Evolutionary conservation across 2,113 vertebrate genomes (phyloP).

Genomic region (Uria lomvia): DNA sequence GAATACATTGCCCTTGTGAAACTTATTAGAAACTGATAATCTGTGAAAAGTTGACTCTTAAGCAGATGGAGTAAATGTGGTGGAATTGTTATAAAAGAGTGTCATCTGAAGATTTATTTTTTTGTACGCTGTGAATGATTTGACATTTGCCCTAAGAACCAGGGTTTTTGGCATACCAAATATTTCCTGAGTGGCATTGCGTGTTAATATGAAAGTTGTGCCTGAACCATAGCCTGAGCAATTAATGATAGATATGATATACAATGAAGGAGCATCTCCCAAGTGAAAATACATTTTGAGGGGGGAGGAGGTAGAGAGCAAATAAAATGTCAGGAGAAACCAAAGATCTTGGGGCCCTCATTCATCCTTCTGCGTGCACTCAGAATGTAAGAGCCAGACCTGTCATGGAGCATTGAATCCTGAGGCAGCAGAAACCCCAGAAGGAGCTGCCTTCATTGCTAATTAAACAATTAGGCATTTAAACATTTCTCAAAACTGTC

Average conservation of each 20-base stretch:
- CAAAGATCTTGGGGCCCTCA: background rate
- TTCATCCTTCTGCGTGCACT: background rate
- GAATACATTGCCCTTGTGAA: background rate
- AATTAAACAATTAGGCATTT: slow-evolving; percentile 2
- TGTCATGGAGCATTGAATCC: background rate
- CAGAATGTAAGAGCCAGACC: background rate
- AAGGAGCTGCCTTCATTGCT: background rate
- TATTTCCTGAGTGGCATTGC: background rate
- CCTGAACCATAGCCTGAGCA: background rate
- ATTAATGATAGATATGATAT: background rate
- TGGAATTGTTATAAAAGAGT: background rate
- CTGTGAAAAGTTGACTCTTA: background rate
- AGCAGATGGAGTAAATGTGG: background rate
- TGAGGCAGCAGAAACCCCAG: background rate
- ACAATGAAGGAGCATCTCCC: background rate
- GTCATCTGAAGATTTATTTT: background rate
- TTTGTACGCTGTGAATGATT: background rate
- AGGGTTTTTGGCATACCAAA: background rate
- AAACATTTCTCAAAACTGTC: background rate
- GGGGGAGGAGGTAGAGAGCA: background rate
- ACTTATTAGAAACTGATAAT: background rate
- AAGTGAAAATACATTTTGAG: background rate
- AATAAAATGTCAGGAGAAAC: background rate
- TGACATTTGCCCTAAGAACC: background rate
- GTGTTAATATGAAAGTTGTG: background rate